Base-by-base conservation (phyloP, 2,888 invertebrate species). In the Germaria angustata region DNA sequence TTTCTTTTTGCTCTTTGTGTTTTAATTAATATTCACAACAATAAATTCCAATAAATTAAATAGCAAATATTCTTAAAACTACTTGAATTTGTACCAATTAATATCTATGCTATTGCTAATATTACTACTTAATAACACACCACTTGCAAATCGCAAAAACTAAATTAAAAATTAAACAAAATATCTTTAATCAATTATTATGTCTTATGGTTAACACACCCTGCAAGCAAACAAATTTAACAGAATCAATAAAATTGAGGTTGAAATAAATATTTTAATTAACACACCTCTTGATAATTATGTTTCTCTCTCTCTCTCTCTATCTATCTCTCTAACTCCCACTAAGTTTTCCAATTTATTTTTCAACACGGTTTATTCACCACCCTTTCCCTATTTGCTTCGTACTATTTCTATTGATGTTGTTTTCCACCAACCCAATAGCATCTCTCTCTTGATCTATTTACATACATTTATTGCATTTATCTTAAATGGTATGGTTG, bases 121-220 rank as follows among this genome's bases (percentile, higher is more conserved):
- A 59, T 51, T 59, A 71, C 63, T 65, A 34, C 57, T 36, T 46
- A 76, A 65, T 28, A 28, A 28, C 28, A 28, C 57, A 77, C 34
- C 55, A 76, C 72, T 72, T 68, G 66, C 61, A 83, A 83, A 59
- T 53, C 28, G 59, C 68, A 73, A 63, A 68, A 65, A 24, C 9
- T 20, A 61, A 49, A 32, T n/a, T 36, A 63, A 71, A 20, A 32
- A 49, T 13, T 55, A 39, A 55, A 65, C 68, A 8, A 61, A 65
- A n/a, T 46, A 79, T 15, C 44, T 20, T 68, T 59, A 79, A 72
- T 73, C 53, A 39, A 78, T 78, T 79, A 89, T 86, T 87, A 91
- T 91, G 91, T 91, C 91, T 89, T 88, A 89, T 91, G 91, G 91
- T 91, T 91, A 85, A 90, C 90, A 91, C 91, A 91, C 91, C 87